Evolutionary conservation across 2,888 invertebrate species (phyloP).

Genomic region (Beris morrisii): DNA sequence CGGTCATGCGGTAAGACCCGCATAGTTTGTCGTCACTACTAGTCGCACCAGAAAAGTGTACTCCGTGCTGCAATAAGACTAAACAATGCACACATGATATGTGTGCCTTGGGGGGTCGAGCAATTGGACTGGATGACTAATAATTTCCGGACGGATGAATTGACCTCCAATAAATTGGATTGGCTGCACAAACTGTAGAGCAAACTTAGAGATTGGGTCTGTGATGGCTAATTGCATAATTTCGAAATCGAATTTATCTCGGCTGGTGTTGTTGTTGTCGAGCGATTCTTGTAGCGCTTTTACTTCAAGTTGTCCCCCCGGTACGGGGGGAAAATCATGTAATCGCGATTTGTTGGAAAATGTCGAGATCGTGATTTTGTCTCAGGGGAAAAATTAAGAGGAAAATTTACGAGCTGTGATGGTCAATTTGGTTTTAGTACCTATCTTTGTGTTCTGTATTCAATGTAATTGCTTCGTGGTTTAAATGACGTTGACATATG

Average conservation of each 20-base stretch:
- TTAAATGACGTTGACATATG: background rate
- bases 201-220: background rate
- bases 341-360: background rate
- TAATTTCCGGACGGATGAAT: conserved; percentile 32
- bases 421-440: background rate
- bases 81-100: background rate
- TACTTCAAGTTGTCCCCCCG: too few species aligned
- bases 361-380: conserved; percentile 12
- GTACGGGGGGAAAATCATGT: too few species aligned
- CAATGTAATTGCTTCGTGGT: background rate
- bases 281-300: background rate
- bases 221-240: conserved; percentile 27
- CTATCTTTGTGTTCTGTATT: too few species aligned
- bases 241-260: conserved; percentile 21
- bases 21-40: conserved; percentile 12
- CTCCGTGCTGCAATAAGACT: conserved; percentile 7
- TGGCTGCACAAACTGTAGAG: conserved; percentile 3
- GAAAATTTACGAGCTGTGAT: conserved; percentile 1
- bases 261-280: background rate
- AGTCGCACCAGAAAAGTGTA: too few species aligned
- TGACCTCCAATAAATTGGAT: conserved; percentile 32
- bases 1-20: conserved; percentile 30
- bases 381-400: background rate
- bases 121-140: conserved; percentile 25
- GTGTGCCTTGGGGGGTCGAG: background rate